Base-by-base conservation (phyloP, 2,113 vertebrate genomes). In the Guaruba guarouba region DNA sequence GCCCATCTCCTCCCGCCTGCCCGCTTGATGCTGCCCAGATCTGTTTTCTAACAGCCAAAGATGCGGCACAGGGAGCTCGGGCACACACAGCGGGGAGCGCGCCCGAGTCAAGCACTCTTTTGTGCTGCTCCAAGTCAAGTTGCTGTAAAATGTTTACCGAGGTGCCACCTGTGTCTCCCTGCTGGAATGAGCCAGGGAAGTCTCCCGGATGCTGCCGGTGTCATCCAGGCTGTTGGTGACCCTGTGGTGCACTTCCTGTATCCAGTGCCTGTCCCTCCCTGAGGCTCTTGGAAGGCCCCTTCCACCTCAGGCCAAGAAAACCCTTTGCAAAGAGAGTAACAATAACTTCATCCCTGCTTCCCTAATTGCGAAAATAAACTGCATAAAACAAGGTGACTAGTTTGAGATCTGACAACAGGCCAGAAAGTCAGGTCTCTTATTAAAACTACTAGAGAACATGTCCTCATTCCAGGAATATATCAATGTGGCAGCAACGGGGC, bases 1-100 rank as follows among this genome's bases (percentile, higher is more conserved):
- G 1, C 82, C 69, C 83, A 46, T 74, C 86, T 78, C 79, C 79
- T 79, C 97, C 96, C 35, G 16, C 79, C 95, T 62, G 70, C 77
- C 79, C 70, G 79, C 87, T 44, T 13, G 11, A 28, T 3, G 6
- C 71, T 66, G 86, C 62, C 92, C 83, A 11, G 52, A 28, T 22
- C 83, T 44, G 48, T 28, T 20, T 43, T 37, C 79, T 22, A 51
- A 10, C 27, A 70, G 90, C 77, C 80, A 31, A 18, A 54, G 78
- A 13, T 43, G 51, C 68, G 55, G 52, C 54, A 11, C 4, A 0
- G 55, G 33, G 44, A 25, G 14, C 55, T 35, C 9, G 5, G 62
- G 27, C 75, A 71, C 27, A 10, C 7, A 0, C 29, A 18, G 39
- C 2, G 6, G 35, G 17, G 24, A 49, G 11, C 1, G 0, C 39